Evolutionary conservation across 2,113 vertebrate genomes (phyloP), one percentile per base, ranked within the genome.

Genomic region (Physeter macrocephalus): DNA sequence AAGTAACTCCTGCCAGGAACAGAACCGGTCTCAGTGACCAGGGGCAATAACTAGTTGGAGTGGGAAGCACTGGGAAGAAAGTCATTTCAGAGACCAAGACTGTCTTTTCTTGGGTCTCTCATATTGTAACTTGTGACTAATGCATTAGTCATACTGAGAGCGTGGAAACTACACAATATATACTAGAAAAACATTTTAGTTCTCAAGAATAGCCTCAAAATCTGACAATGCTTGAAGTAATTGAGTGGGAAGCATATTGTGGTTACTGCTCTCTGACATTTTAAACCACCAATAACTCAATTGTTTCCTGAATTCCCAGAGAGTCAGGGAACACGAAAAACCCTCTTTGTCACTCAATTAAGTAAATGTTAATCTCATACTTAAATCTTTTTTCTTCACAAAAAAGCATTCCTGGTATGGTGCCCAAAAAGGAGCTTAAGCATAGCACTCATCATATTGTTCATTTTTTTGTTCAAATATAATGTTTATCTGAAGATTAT

Each of bases 241-340:
- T 61, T 52, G 93, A 97, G 94, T 83, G 78, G 92, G 96, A 86
- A 87, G 88, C 82, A n/a, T 54, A 88, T 23, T 95, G 95, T 67
- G 46, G 82, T 93, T 54, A 31, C 54, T 82, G 69, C 84, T 88
- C 69, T 77, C 91, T 96, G 96, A 93, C 96, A 94, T 97, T 93
- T 94, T 88, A 86, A 96, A 86, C 91, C 66, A 62, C 90, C 92
- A 59, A 71, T 86, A 96, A 86, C 93, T 97, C 96, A 86, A 78
- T 97, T 97, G 96, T 97, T 95, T 82, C 77, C 82, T 95, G 95
- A 94, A 91, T 94, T 98, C 96, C 93, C 96, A 92, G 89, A 85
- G 84, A 82, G 93, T 94, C 61, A 61, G 84, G 52, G 88, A 78
- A 83, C 20, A 36, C 3, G 20, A 77, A 81, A 95, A 90, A 39